Base-by-base conservation (phyloP, 2,888 invertebrate species). In the Aspidiotus destructor region DNA sequence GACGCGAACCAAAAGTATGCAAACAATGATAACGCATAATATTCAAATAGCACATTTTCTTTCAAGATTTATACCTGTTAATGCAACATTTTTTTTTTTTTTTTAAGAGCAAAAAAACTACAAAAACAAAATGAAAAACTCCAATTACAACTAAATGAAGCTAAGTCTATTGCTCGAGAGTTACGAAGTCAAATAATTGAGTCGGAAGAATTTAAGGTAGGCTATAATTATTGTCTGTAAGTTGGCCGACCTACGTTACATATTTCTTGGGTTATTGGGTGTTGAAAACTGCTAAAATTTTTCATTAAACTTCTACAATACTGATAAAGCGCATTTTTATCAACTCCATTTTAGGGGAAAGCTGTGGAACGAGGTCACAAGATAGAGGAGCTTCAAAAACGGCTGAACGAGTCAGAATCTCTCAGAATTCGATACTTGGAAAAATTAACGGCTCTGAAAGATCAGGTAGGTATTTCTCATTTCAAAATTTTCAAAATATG, bases 131-230 rank as follows among this genome's bases (percentile, higher is more conserved):
- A 88, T 67, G 94, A 94, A 76, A 86, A 89, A 73, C 80, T 92
- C 62, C 86, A 88, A 70, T 78, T 86, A 48, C 92, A 93, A 76
- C 79, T 94, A 42, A 82, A 83, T 13, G 93, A 95, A 73, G 85
- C 89, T n/a, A 86, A 89, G 71, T 82, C 87, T 0, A 88, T 90
- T 73, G 82, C 89, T 48, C 84, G 89, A 15, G 92, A 93, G 75
- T 82, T 94, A 60, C 91, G 92, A 78, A 85, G 88, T 2, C 92
- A 92, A 76, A 78, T 92, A 9, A 85, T 88, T 0, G 91, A 92
- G 76, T 89, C 91, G 0, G 89, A 89, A 0, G 91, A 92, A 75
- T 89, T 88, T 76, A 92, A 92, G 83, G 90, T 44, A 64, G 41
- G 55, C 5, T 28, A 28, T 28, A 28, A 5, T n/a, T n/a, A n/a